Evolutionary conservation across 2,888 invertebrate genomes (phyloP), one percentile per base, ranked within the genome.

Genomic region (Drosophila buzzatii): DNA sequence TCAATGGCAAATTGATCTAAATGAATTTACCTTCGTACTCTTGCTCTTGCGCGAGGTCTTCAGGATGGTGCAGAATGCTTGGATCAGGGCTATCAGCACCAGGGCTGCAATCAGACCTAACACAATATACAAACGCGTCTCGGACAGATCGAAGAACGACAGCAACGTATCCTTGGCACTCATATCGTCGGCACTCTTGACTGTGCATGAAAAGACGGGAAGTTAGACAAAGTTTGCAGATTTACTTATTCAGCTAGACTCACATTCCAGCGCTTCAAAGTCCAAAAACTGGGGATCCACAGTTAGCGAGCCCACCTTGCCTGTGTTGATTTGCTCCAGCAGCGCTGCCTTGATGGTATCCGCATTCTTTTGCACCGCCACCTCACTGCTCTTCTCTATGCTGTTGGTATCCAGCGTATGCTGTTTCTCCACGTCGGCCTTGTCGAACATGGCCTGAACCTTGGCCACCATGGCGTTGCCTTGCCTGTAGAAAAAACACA

Each of bases 1-100:
- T 37, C 20, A 42, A 39, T 5, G 35, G 14, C n/a, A n/a, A 23
- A n/a, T 35, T 6, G 16, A 10, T 42, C 42, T 44, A 16, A 53
- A 45, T 44, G n/a, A 16, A 74, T 81, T 94, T 94, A 97, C 97
- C 96, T 97, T 97, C 91, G 95, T 95, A 79, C 94, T 94, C 72
- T 94, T 93, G 73, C 94, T 94, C 79, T 94, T 94, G 80, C 94
- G 94, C 23, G 95, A 95, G 0, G 95, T 95, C 85, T 95, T 95
- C 92, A 96, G 96, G 53, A 98, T 95, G 2, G 97, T 98, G 91
- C 97, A 97, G 58, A 94, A 95, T 0, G 97, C 98, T 93, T 98
- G 98, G 53, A 98, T 94, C 14, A 98, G 85, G 1, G 97, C 97
- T 45, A 98, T 95, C 23, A 97, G 93, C 39, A 98, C 94, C 49